Conservation (phyloP, 1,140 invertebrate genomes). For the Drosophila fuyamai region DNA sequence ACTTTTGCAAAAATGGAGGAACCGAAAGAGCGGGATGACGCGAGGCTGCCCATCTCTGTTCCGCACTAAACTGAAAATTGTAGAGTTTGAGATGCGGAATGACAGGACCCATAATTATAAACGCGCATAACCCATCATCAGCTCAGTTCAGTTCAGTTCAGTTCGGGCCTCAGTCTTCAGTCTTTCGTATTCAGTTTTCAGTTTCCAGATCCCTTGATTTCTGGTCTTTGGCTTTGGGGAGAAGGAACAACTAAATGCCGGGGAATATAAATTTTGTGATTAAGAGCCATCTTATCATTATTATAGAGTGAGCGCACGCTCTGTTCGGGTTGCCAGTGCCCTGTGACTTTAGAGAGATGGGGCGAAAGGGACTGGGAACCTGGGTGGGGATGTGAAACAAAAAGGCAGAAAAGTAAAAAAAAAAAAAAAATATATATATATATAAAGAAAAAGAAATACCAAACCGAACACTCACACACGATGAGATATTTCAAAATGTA, state of each 20-base stretch:
- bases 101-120: constrained; percentile 84
- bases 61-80: constrained; percentile 64
- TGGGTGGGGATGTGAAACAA: constrained; percentile 37
- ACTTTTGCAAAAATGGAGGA: constrained; percentile 50
- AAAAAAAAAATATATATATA: constrained; percentile 10
- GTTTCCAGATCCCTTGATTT: constrained; percentile 35
- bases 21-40: not conserved
- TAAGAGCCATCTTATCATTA: constrained; percentile 85
- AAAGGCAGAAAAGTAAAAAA: constrained; percentile 34
- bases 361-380: constrained; percentile 5
- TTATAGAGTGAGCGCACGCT: constrained; percentile 84
- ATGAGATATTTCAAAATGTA: constrained; percentile 64
- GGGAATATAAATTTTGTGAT: constrained; percentile 84
- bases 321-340: constrained; percentile 31
- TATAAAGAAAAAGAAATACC: constrained; percentile 60
- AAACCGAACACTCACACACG: constrained; percentile 57
- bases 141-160: constrained; percentile 19
- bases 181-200: constrained; percentile 1
- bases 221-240: constrained; percentile 8
- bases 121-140: constrained; percentile 84
- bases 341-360: constrained; percentile 34
- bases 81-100: constrained; percentile 75
- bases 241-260: constrained; percentile 69
- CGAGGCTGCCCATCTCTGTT: constrained; percentile 8
- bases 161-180: constrained; percentile 12